Base-by-base conservation (phyloP, 2,113 vertebrate genomes). In the Nasalis larvatus region DNA sequence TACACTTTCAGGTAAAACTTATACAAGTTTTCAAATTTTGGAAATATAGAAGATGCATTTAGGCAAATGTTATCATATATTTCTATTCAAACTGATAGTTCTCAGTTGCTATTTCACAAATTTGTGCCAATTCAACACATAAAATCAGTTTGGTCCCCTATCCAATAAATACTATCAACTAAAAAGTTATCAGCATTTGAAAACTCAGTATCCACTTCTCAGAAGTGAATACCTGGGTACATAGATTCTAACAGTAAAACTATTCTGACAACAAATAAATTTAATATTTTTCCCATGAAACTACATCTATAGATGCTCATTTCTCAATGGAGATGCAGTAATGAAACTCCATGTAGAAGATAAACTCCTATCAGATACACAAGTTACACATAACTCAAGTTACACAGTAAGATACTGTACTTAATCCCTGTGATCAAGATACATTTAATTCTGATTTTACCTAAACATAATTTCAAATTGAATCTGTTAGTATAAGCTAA, bases 111-210 rank as follows among this genome's bases (percentile, higher is more conserved):
- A 63, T 81, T 89, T 94, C 76, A 94, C 52, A 83, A 42, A 93
- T 58, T 2, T 78, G 47, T 91, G 68, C 68, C 74, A 76, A 84
- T 58, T 94, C 21, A 81, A 89, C 60, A 63, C n/a, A 89, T 89
- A 94, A 95, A 96, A 95, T 96, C 89, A 95, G 27, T 91, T 68
- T 54, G 81, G 47, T 32, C 49, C 21, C 21, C 30, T 7, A 1
- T 32, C 54, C 45, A 85, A 71, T 89, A 97, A 94, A 52, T 37
- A 92, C 54, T 88, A 42, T 13, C 49, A 96, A 94, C 52, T 92
- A 78, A 94, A 94, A 95, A 92, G 91, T 97, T 87, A 95, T 10
- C 74, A 97, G 45, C 30, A 81, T 94, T 96, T 96, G 91, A 94
- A 97, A 97, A 80, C 2, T 89, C 37, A 96, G 32, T 30, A 91